Evolutionary conservation across 2,113 vertebrate genomes (phyloP).

Genomic region (Tenebrosternarchus preto): DNA sequence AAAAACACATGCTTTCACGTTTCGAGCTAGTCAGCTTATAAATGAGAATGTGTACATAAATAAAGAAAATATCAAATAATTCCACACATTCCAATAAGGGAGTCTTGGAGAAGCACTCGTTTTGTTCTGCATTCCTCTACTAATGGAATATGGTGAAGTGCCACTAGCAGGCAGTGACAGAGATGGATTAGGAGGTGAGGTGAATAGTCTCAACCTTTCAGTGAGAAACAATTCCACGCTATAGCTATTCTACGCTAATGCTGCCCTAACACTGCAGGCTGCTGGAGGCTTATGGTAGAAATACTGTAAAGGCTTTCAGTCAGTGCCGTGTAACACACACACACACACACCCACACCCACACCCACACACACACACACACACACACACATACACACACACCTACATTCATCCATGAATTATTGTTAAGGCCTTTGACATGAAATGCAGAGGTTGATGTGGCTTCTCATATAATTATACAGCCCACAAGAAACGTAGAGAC

Average conservation of each 20-base stretch:
- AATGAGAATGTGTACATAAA: neutral
- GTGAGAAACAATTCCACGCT: slow-evolving; percentile 74
- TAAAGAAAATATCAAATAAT: slow-evolving; percentile 50
- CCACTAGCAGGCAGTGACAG: slow-evolving; percentile 67
- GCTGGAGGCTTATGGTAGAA: slow-evolving; percentile 63
- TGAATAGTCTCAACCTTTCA: slow-evolving; percentile 80
- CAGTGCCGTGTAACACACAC: slow-evolving; percentile 60
- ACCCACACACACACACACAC: too few species aligned
- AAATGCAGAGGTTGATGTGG: slow-evolving; percentile 61
- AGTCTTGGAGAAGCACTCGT: neutral
- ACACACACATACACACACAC: too few species aligned
- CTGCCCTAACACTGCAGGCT: slow-evolving; percentile 76
- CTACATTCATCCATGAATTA: slow-evolving; percentile 47
- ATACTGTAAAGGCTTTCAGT: slow-evolving; percentile 75
- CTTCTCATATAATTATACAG: slow-evolving; percentile 66
- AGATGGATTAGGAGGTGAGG: slow-evolving; percentile 81
- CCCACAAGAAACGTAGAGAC: slow-evolving; percentile 57
- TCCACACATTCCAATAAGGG: slow-evolving; percentile 24
- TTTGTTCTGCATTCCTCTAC: neutral
- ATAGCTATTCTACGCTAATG: slow-evolving; percentile 78
- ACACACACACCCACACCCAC: too few species aligned
- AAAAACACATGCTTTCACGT: slow-evolving; percentile 11
- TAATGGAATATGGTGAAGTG: slow-evolving; percentile 47
- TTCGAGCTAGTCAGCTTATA: neutral
- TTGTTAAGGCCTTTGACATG: slow-evolving; percentile 62